phyloP scores from a whole-genome alignment of 2,888 invertebrate genomes.

The Rhimphoctona megacephalus region DNA sequence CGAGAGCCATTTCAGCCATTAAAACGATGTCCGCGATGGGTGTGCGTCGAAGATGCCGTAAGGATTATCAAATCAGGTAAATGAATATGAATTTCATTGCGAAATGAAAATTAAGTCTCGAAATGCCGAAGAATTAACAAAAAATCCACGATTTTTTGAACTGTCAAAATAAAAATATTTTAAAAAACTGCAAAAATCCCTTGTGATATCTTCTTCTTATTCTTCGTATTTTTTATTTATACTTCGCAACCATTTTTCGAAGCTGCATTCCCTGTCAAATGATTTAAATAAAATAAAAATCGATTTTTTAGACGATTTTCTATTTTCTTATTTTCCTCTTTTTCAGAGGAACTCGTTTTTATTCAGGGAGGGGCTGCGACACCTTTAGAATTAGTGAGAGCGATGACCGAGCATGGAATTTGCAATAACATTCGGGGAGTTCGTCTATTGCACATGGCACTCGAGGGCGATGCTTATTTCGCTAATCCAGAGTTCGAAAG shows the following conservation, averaged over 20 bases:
- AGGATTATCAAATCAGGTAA: slow-evolving; percentile 80
- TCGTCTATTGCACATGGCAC: slow-evolving; percentile 96
- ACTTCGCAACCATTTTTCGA: not conserved
- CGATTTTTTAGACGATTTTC: not conserved
- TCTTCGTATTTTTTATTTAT: not conserved
- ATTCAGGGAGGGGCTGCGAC: slow-evolving; percentile 97
- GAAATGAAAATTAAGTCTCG: not conserved
- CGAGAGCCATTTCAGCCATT: slow-evolving; percentile 78
- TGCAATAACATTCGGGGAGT: slow-evolving; percentile 90
- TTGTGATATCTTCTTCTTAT: not conserved
- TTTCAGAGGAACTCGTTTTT: slow-evolving; percentile 93
- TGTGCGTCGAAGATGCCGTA: slow-evolving; percentile 81
- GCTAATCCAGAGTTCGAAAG: slow-evolving; percentile 88
- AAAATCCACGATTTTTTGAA: not conserved
- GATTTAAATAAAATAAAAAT: not conserved
- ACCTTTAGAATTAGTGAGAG: slow-evolving; percentile 91
- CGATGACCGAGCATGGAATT: slow-evolving; percentile 93
- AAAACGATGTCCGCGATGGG: slow-evolving; percentile 80
- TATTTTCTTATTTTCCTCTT: not conserved
- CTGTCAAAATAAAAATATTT: not conserved
- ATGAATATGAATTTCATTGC: not conserved
- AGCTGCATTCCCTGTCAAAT: not conserved
- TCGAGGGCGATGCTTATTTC: slow-evolving; percentile 93
- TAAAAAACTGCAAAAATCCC: not conserved
- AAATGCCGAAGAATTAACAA: not conserved